Conservation (phyloP, 1,140 invertebrate species). For the Vanessa tameamea region DNA sequence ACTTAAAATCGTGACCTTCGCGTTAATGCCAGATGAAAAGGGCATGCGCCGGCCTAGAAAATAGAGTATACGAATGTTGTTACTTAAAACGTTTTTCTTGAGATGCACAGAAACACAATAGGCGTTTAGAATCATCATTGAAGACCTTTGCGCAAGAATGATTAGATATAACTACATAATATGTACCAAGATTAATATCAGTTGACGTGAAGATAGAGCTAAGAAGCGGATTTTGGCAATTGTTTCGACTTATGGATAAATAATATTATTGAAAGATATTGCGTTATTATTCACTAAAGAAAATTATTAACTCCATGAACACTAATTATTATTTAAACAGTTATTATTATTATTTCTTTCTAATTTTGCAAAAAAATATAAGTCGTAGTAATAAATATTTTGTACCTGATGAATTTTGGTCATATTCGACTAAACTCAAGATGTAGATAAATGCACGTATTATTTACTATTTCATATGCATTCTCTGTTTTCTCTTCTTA, state of each 20-base stretch:
- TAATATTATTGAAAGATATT: not conserved
- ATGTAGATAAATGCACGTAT: no score
- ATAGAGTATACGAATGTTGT: conserved; percentile 30
- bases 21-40: conserved; percentile 32
- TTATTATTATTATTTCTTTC: no score
- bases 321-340: no score
- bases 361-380: no score
- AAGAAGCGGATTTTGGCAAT: conserved; percentile 22
- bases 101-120: conserved; percentile 27
- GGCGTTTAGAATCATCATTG: conserved; percentile 34
- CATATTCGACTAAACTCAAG: no score
- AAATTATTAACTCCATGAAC: no score
- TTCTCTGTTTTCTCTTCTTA: no score
- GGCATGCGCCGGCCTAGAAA: conserved; percentile 36
- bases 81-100: conserved; percentile 27
- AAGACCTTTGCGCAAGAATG: conserved; percentile 27
- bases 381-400: no score
- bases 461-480: no score
- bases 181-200: conserved; percentile 28
- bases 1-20: conserved; percentile 35
- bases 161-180: conserved; percentile 23
- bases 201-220: conserved; percentile 26
- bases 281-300: no score
- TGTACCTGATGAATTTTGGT: no score
- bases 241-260: not conserved